These are phyloP conservation scores for Turdus rufiventris DNA, from an alignment of 2,113 vertebrate species.

Conservation along the genomic window DNA sequence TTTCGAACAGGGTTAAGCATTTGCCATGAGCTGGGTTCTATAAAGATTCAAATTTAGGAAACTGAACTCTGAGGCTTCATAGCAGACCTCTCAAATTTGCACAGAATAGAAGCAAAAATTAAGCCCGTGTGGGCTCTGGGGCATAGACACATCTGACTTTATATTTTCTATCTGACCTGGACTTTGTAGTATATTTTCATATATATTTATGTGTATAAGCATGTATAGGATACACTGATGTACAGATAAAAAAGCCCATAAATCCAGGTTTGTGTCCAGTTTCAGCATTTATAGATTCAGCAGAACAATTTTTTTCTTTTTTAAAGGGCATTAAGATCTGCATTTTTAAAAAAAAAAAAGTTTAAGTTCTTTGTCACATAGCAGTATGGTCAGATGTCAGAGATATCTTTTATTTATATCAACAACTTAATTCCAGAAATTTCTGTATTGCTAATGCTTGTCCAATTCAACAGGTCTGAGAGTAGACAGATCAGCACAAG, in stretches of 20 bases:
- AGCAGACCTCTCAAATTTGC: not conserved
- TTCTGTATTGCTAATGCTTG: not conserved
- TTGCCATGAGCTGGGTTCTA: not conserved
- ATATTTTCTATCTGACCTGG: not conserved
- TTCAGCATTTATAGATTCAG: not conserved
- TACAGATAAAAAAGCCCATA: not conserved
- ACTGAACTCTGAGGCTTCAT: not conserved
- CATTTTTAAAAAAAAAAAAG: not conserved
- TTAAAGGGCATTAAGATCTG: not conserved
- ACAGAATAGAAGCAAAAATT: not conserved
- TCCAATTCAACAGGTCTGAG: conserved; percentile 52
- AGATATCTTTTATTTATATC: not conserved
- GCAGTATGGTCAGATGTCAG: not conserved
- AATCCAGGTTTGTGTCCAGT: not conserved
- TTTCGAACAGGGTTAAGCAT: not conserved
- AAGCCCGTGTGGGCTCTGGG: not conserved
- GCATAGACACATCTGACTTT: not conserved
- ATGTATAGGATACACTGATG: not conserved
- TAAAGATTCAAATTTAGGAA: not conserved
- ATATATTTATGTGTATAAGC: not conserved
- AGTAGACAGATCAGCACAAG: conserved; percentile 62
- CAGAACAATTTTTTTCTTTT: not conserved
- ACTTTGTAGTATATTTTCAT: not conserved
- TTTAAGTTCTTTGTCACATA: not conserved
- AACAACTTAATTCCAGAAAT: not conserved